Percentiles rank a stretch among this genome's conserved stretches.
Evolutionary conservation across 2,113 vertebrate species (phyloP).

Genomic region (Chionis minor): DNA sequence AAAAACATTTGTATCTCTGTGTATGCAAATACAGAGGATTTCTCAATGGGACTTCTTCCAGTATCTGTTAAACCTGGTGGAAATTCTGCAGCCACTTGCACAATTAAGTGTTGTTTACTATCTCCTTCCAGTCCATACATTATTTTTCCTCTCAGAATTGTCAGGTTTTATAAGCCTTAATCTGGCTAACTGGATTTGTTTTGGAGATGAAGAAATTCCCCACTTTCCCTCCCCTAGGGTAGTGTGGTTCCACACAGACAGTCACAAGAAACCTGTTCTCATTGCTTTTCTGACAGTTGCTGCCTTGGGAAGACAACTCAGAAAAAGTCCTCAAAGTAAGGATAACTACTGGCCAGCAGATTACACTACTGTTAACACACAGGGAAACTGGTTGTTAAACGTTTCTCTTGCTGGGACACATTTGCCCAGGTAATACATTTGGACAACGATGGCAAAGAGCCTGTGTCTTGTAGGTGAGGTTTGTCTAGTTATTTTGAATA

Average conservation of each 20-base stretch:
- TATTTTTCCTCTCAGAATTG: neutral
- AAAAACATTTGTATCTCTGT: neutral
- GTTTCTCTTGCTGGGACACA: neutral
- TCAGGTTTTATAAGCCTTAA: neutral
- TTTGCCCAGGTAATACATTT: neutral
- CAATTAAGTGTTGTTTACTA: neutral
- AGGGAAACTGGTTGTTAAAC: neutral
- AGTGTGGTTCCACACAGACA: constrained; percentile 33
- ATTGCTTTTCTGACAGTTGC: constrained; percentile 43
- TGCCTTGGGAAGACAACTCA: constrained; percentile 40
- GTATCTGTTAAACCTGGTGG: neutral
- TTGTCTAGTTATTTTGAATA: neutral
- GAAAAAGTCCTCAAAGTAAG: neutral
- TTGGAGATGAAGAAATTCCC: neutral
- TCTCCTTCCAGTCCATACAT: neutral
- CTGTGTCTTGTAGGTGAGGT: neutral
- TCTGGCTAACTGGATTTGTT: neutral
- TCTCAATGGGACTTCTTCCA: neutral
- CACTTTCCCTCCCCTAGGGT: neutral
- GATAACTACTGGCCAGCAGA: neutral
- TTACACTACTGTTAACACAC: neutral
- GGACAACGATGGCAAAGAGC: neutral
- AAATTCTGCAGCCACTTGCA: neutral
- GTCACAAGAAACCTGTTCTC: constrained; percentile 56
- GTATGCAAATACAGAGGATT: neutral